phyloP scores from a whole-genome alignment of 2,113 vertebrate species.

The Centropristis striata region DNA sequence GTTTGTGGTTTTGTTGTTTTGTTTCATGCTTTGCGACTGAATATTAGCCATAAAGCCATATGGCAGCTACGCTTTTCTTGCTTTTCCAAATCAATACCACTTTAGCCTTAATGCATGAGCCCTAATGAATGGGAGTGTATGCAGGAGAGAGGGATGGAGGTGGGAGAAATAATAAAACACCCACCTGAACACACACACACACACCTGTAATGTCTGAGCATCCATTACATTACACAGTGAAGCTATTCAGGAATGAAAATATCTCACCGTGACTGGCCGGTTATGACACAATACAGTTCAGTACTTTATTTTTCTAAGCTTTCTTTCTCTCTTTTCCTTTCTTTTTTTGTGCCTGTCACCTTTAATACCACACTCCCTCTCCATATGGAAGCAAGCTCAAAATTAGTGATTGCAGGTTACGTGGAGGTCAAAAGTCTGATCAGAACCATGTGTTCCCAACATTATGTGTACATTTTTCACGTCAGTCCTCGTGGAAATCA shows the following conservation, averaged over 20 bases:
- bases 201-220: constrained; percentile 40
- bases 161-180: constrained; percentile 38
- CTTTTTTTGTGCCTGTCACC: constrained; percentile 55
- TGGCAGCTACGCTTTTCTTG: constrained; percentile 6
- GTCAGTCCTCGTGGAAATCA: constrained; percentile 76
- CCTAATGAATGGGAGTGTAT: constrained; percentile 43
- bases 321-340: constrained; percentile 26
- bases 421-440: constrained; percentile 73
- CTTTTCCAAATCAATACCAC: constrained; percentile 42
- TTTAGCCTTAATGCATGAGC: constrained; percentile 36
- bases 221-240: constrained; percentile 55
- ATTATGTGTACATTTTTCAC: constrained; percentile 67
- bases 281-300: constrained; percentile 54
- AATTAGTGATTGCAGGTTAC: constrained; percentile 78
- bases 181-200: constrained; percentile 25
- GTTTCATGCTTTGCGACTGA: constrained; percentile 19
- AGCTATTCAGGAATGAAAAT: constrained; percentile 61
- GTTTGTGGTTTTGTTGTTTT: constrained; percentile 42
- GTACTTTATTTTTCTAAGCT: constrained; percentile 52
- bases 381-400: constrained; percentile 69
- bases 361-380: constrained; percentile 54
- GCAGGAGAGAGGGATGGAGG: constrained; percentile 18
- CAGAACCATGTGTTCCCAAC: constrained; percentile 74
- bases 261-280: constrained; percentile 30
- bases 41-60: neutral